A percentile compares a stretch with the other conserved stretches of the same genome.
These are phyloP conservation scores for Heliornis fulica DNA, from an alignment of 2,113 vertebrate species.

Conservation along the genomic window DNA sequence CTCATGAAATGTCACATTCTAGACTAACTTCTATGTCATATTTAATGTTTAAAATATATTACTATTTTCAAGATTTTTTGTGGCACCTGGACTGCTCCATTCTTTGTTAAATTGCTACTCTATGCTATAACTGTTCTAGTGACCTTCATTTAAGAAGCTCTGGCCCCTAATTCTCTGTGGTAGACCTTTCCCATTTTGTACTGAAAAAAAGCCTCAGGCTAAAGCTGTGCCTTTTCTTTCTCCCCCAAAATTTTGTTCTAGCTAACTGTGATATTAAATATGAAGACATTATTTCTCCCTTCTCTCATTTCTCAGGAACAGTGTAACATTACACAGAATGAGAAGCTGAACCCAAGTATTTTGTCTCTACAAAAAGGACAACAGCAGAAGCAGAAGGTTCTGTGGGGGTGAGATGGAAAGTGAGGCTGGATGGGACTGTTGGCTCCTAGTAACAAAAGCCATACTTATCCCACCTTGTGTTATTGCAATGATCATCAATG, in stretches of 20 bases:
- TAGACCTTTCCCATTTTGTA: neutral
- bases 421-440: neutral
- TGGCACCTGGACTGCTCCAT: neutral
- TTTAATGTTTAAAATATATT: neutral
- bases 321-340: neutral
- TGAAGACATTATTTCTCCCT: neutral
- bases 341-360: neutral
- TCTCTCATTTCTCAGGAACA: neutral
- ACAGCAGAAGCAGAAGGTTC: neutral
- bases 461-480: accelerated
- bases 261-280: neutral
- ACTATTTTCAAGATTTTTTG: neutral
- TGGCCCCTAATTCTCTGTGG: neutral
- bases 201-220: neutral
- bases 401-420: neutral
- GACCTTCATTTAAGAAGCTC: neutral
- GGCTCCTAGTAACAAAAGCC: neutral
- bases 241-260: neutral
- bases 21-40: neutral
- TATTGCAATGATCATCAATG: neutral
- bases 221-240: neutral
- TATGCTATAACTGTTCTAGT: neutral
- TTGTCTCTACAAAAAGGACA: neutral
- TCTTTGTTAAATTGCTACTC: neutral
- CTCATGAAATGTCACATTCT: neutral